Evolutionary conservation across 2,888 invertebrate species (phyloP).

Genomic region (Oligia strigilis): DNA sequence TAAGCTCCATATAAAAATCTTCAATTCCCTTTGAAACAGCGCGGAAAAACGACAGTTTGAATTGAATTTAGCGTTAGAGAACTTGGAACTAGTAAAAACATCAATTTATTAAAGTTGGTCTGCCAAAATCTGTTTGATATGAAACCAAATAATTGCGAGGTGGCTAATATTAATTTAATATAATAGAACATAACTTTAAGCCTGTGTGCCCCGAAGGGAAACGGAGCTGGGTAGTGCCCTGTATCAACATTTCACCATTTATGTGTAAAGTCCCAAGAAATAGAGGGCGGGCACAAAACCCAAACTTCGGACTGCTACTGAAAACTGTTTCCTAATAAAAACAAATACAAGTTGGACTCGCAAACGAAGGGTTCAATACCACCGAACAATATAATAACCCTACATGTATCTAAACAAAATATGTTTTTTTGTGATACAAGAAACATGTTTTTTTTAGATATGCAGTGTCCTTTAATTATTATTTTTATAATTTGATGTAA

Average conservation of each 20-base stretch:
- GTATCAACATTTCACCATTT: neutral
- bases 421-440: too few relatives aligned
- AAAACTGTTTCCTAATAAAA: too few relatives aligned
- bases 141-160: neutral
- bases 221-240: neutral
- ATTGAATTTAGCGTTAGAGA: conserved; percentile 13
- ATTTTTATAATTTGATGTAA: too few relatives aligned
- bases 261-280: neutral
- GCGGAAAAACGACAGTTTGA: conserved; percentile 17
- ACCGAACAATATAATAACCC: too few relatives aligned
- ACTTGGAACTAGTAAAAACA: conserved; percentile 8
- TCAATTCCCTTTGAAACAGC: conserved; percentile 1
- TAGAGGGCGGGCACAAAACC: neutral
- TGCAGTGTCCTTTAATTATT: too few relatives aligned
- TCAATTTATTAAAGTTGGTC: conserved; percentile 21
- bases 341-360: too few relatives aligned
- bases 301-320: neutral
- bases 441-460: too few relatives aligned
- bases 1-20: too few relatives aligned
- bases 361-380: too few relatives aligned
- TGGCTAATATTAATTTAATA: neutral
- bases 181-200: neutral
- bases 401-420: too few relatives aligned
- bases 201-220: neutral
- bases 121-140: conserved; percentile 6